phyloP scores from a whole-genome alignment of 2,113 vertebrate genomes.

The Oxygymnocypris stewartii region DNA sequence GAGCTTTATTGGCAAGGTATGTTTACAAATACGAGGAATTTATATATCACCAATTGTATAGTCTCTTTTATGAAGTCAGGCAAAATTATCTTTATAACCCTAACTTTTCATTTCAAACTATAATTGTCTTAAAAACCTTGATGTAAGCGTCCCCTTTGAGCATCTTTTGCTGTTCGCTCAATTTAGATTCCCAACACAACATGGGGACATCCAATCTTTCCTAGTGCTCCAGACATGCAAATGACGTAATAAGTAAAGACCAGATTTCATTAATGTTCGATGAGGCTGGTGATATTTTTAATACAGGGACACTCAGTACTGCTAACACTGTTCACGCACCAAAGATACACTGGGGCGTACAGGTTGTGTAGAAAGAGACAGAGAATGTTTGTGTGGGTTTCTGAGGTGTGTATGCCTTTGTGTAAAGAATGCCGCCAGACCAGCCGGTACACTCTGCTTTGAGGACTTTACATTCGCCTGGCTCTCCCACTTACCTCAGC shows the following conservation, averaged over 20 bases:
- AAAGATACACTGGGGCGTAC: neutral
- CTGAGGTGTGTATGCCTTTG: constrained; percentile 19
- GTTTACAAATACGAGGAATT: no score
- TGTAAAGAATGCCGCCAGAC: constrained; percentile 56
- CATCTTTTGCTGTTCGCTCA: neutral
- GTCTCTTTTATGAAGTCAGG: no score
- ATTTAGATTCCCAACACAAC: neutral
- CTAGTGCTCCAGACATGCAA: neutral
- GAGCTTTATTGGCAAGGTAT: no score
- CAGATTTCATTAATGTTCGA: constrained; percentile 40
- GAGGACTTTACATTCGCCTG: constrained; percentile 48
- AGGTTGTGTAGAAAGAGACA: constrained; percentile 29
- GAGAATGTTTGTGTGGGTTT: constrained; percentile 47
- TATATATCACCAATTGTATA: no score
- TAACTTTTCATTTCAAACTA: neutral
- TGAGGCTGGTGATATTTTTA: constrained; percentile 41
- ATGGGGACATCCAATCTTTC: neutral
- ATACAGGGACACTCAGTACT: neutral
- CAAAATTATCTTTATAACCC: no score
- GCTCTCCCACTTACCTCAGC: constrained; percentile 50
- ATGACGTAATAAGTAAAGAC: neutral
- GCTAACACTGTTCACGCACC: neutral
- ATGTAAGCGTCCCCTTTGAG: neutral
- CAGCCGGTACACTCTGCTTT: constrained; percentile 39
- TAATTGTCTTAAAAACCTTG: neutral